phyloP scores from a whole-genome alignment of 2,888 invertebrate genomes.

The Strigamia transsilvanica region DNA sequence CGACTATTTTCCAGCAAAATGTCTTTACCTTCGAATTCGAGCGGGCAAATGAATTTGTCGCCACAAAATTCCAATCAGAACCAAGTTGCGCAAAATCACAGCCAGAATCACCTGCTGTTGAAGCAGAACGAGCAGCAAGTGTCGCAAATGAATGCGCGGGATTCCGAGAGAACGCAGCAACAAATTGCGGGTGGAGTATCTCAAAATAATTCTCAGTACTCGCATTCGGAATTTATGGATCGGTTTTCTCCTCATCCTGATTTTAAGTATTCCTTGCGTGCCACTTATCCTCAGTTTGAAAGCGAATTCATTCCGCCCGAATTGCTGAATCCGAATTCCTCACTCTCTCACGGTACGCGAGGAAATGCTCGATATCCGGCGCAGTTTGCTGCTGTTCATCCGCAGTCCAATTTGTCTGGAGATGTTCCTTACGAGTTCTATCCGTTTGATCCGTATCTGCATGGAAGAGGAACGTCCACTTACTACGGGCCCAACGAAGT shows the following conservation, averaged over 20 bases:
- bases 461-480: slow-evolving; percentile 56
- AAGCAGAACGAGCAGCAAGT: slow-evolving; percentile 49
- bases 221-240: slow-evolving; percentile 50
- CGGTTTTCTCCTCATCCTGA: slow-evolving; percentile 55
- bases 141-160: slow-evolving; percentile 35
- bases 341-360: slow-evolving; percentile 37
- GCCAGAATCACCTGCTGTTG: slow-evolving; percentile 35
- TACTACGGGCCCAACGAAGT: slow-evolving; percentile 57
- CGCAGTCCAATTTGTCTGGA: slow-evolving; percentile 44
- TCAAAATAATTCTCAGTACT: slow-evolving; percentile 52
- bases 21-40: slow-evolving; percentile 50
- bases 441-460: slow-evolving; percentile 55
- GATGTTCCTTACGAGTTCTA: slow-evolving; percentile 56
- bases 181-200: neutral
- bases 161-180: slow-evolving; percentile 18
- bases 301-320: slow-evolving; percentile 54
- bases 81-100: slow-evolving; percentile 32
- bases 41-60: slow-evolving; percentile 16
- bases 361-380: slow-evolving; percentile 50
- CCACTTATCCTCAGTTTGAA: slow-evolving; percentile 52
- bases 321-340: slow-evolving; percentile 52
- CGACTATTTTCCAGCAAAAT: slow-evolving; percentile 51
- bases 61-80: slow-evolving; percentile 46
- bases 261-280: slow-evolving; percentile 53
- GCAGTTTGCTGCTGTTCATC: slow-evolving; percentile 52